These are phyloP conservation scores for Synchiropus splendidus DNA, from an alignment of 2,113 vertebrate species.

Conservation along the genomic window DNA sequence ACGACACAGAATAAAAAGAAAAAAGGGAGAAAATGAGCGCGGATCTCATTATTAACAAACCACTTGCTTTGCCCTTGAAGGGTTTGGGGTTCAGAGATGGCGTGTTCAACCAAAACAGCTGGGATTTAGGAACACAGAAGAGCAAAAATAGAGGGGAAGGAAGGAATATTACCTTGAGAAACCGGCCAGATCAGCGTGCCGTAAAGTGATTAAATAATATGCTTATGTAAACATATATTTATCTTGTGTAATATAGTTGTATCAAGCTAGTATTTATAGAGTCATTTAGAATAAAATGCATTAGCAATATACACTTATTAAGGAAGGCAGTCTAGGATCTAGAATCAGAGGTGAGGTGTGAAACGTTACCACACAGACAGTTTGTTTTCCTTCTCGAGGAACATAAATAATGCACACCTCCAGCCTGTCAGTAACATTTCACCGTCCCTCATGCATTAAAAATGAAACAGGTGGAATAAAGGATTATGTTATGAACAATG, in stretches of 20 bases:
- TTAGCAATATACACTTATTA: too few relatives aligned
- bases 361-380: constrained; percentile 23
- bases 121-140: too few relatives aligned
- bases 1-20: constrained; percentile 18
- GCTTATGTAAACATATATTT: too few relatives aligned
- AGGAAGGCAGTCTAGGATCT: too few relatives aligned
- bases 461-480: constrained; percentile 41
- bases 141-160: too few relatives aligned
- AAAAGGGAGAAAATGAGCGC: constrained; percentile 32
- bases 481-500: constrained; percentile 3
- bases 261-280: too few relatives aligned
- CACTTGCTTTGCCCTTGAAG: constrained; percentile 36
- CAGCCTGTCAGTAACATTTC: constrained; percentile 46
- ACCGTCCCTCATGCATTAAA: constrained; percentile 51
- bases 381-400: constrained; percentile 49
- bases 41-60: constrained; percentile 41
- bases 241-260: too few relatives aligned
- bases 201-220: too few relatives aligned
- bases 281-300: too few relatives aligned
- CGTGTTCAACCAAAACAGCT: constrained; percentile 33
- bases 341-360: not conserved
- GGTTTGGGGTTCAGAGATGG: constrained; percentile 36
- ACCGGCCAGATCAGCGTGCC: too few relatives aligned
- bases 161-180: too few relatives aligned
- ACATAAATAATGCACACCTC: constrained; percentile 56